These are phyloP conservation scores for Dynastes tityus DNA, from an alignment of 2,888 invertebrate genomes.

Conservation along the genomic window DNA sequence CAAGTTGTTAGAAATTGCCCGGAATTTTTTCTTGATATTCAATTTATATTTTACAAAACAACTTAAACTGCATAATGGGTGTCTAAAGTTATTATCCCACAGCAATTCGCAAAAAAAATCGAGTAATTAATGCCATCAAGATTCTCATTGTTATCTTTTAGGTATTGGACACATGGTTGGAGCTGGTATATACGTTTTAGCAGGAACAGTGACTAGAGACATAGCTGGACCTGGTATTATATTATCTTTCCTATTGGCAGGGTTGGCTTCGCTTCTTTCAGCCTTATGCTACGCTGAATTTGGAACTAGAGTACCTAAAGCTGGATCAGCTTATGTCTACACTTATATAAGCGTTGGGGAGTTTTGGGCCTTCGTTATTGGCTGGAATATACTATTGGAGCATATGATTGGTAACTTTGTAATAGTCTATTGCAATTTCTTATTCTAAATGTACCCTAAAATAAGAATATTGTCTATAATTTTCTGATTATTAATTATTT, in stretches of 20 bases:
- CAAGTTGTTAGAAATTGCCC: no score
- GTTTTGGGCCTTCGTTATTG: constrained; percentile 95
- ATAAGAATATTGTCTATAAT: no score
- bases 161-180: constrained; percentile 97
- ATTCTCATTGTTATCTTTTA: constrained; percentile 61
- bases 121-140: no score
- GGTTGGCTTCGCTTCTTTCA: constrained; percentile 85
- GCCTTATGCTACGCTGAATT: constrained; percentile 93
- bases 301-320: constrained; percentile 89
- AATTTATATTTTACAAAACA: no score
- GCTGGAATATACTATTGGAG: constrained; percentile 94
- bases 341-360: constrained; percentile 95
- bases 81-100: no score
- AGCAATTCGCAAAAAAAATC: no score
- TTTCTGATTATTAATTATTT: no score
- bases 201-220: constrained; percentile 86
- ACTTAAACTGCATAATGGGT: no score
- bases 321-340: constrained; percentile 94
- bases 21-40: no score
- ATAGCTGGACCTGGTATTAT: constrained; percentile 90
- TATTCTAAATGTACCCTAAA: no score
- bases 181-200: constrained; percentile 94
- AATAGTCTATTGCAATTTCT: no score
- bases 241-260: constrained; percentile 83
- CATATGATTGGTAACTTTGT: constrained; percentile 84